Conservation (phyloP, 2,113 vertebrate species). For the Puntigrus tetrazona region DNA sequence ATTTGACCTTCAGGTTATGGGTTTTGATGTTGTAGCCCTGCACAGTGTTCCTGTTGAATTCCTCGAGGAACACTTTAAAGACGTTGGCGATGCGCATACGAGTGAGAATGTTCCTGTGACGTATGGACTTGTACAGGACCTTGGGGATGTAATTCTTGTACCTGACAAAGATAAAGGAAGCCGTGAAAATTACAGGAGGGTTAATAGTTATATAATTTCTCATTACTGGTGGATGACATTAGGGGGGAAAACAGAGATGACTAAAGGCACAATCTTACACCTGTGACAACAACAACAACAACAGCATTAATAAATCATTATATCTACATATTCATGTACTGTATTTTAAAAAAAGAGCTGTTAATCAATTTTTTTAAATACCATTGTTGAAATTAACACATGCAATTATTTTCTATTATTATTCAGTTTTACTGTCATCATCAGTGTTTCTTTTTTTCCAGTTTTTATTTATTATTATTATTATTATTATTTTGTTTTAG, state of each 20-base stretch:
- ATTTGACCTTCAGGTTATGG: conserved; percentile 86
- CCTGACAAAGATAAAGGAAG: conserved; percentile 26
- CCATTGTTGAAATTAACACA: too few relatives aligned
- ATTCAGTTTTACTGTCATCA: too few relatives aligned
- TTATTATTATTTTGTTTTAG: too few relatives aligned
- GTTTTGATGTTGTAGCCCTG: conserved; percentile 77
- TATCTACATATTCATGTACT: background rate
- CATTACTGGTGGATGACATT: background rate
- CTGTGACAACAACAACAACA: background rate
- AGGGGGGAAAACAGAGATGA: background rate
- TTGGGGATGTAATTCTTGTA: conserved; percentile 83
- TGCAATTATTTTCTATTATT: background rate
- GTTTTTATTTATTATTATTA: too few relatives aligned
- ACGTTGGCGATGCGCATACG: conserved; percentile 84
- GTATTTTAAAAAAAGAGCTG: background rate
- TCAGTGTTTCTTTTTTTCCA: too few relatives aligned
- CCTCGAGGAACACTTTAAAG: conserved; percentile 85
- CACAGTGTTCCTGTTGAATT: conserved; percentile 86
- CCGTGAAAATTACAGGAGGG: background rate
- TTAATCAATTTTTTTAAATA: too few relatives aligned
- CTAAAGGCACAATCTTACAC: background rate
- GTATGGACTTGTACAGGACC: conserved; percentile 80
- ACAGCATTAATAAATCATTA: too few relatives aligned
- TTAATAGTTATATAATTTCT: background rate
- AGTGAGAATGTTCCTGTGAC: conserved; percentile 82